Base-by-base conservation (phyloP, 1,140 invertebrate species). In the Artemia franciscana region DNA sequence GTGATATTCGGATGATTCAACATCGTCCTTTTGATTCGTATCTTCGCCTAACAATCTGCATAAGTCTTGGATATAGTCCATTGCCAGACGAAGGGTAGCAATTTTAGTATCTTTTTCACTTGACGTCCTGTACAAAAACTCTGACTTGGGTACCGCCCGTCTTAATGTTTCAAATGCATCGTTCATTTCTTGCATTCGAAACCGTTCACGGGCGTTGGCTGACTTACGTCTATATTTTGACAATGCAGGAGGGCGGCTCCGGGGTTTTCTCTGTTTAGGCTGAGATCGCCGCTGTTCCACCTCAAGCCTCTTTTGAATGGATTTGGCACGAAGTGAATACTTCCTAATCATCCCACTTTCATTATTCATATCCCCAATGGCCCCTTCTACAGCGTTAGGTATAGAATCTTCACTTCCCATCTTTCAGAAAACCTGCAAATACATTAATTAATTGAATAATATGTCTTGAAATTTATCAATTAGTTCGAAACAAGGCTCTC, bases 141-240 rank as follows among this genome's bases (percentile, higher is more conserved):
- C 72, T 59, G 73, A 71, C 27, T 70, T 68, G 1, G 89, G 88
- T 1, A 92, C 83, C 5, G 81, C 84, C 39, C 78, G 77, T 23
- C 85, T 77, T 0, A 92, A 75, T 2, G 79, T 77, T 71, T 90
- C 86, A 73, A 91, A 92, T 0, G 87, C 88, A 58, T 80, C 77
- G 73, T 91, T 91, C 65, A 92, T 91, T 71, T 91, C 87, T 60
- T 83, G 76, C 88, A 92, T 91, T 58, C 89, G 75, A 60, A 79
- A 82, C 26, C 89, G 71, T 72, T 92, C 89, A 4, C 89, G 73
- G 0, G 87, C 86, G 75, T 92, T 92, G 1, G 89, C 89, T 2
- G 87, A 89, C 74, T 87, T 87, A 64, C 89, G 77, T 23, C 88
- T 74, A 73, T 92, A 92, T 72, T 91, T 92, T 75, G 85, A 88